These are phyloP conservation scores for Saguinus midas DNA, from an alignment of 2,113 vertebrate species.

Conservation along the genomic window DNA sequence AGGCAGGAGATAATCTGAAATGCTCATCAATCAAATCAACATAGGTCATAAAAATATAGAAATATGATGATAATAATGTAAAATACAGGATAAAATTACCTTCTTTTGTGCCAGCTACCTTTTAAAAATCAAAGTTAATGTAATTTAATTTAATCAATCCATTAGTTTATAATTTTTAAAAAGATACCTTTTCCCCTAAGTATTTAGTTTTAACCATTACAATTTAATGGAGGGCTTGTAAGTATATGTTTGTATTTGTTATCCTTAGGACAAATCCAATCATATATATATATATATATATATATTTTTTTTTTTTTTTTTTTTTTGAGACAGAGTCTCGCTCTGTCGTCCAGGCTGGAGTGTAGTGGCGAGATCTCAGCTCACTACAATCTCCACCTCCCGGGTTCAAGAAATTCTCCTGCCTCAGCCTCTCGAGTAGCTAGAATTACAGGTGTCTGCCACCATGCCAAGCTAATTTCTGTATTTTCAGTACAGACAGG, in stretches of 20 bases:
- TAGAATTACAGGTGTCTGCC: no score
- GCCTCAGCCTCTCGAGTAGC: no score
- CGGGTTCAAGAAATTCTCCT: no score
- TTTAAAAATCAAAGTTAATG: neutral
- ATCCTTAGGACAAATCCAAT: neutral
- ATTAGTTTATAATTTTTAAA: neutral
- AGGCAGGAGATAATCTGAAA: neutral
- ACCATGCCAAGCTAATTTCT: no score
- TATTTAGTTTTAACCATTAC: neutral
- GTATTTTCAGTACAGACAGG: no score
- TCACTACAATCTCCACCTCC: no score
- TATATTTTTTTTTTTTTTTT: no score
- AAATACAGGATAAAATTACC: neutral
- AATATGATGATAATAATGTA: neutral
- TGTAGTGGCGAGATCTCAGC: no score
- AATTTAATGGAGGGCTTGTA: neutral
- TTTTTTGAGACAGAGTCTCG: no score
- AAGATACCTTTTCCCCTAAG: neutral
- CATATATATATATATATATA: neutral
- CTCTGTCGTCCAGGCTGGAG: no score
- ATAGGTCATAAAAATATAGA: neutral
- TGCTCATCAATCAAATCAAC: neutral
- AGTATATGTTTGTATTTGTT: neutral
- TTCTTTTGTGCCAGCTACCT: neutral
- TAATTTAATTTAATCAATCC: neutral